Conservation (phyloP, 2,113 vertebrate genomes). For the Pygoscelis antarcticus region DNA sequence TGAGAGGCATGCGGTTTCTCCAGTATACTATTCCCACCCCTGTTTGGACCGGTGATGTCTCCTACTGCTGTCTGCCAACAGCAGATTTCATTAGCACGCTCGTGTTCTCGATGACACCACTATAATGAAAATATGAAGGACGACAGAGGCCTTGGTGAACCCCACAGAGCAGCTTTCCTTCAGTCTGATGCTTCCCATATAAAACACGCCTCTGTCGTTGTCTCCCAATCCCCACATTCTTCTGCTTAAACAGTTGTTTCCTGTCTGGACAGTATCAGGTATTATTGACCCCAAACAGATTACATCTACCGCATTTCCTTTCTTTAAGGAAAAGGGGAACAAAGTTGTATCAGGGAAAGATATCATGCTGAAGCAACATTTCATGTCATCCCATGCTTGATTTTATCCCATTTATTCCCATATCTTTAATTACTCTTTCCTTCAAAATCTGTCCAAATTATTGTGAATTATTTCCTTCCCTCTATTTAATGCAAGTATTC, state of each 20-base stretch:
- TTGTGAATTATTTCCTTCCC: not conserved
- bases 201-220: not conserved
- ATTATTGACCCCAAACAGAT: not conserved
- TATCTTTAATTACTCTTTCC: not conserved
- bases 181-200: not conserved
- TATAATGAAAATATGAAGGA: not conserved
- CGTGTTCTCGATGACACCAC: not conserved
- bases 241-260: not conserved
- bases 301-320: not conserved
- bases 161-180: not conserved
- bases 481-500: not conserved
- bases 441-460: not conserved
- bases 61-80: not conserved
- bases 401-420: not conserved
- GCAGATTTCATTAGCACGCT: not conserved
- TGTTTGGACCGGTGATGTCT: not conserved
- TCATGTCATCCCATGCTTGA: not conserved
- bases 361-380: not conserved
- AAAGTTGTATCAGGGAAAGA: not conserved
- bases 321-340: not conserved
- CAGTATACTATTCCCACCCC: not conserved
- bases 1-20: not conserved
- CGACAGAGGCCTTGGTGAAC: not conserved
- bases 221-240: not conserved
- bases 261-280: not conserved